A percentile compares a stretch with the other conserved stretches of the same genome.
Conservation (phyloP, 2,113 vertebrate genomes). For the Aspidoscelis tigris region DNA sequence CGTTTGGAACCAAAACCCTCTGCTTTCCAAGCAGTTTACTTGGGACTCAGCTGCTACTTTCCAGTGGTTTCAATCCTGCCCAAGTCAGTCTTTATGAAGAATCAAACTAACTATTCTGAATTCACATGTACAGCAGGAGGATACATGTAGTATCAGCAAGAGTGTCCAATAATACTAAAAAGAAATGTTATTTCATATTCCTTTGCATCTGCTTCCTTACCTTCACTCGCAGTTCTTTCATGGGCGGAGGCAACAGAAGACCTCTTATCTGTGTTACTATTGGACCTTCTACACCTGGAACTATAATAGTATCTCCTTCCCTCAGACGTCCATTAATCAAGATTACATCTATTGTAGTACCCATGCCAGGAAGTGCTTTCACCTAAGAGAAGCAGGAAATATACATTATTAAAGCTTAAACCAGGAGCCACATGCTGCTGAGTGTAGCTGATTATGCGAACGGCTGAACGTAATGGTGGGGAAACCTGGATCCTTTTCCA, state of each 20-base stretch:
- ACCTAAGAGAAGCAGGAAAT: constrained; percentile 77
- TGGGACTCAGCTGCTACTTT: neutral
- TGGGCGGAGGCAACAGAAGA: constrained; percentile 92
- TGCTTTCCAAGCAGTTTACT: too few species aligned
- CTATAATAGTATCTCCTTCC: constrained; percentile 95
- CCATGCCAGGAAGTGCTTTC: constrained; percentile 97
- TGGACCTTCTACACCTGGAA: constrained; percentile 95
- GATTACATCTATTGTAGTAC: constrained; percentile 98
- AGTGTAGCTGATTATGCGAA: neutral
- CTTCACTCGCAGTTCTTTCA: constrained; percentile 97
- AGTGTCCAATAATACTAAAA: neutral
- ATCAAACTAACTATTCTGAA: neutral
- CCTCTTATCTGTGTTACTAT: constrained; percentile 98
- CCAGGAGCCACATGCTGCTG: too few species aligned
- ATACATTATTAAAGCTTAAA: too few species aligned
- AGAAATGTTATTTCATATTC: neutral
- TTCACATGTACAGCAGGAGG: neutral
- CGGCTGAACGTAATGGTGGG: neutral
- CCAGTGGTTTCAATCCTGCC: neutral
- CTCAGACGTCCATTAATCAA: constrained; percentile 91
- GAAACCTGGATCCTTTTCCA: neutral
- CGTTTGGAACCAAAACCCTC: too few species aligned
- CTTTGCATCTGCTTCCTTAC: constrained; percentile 65
- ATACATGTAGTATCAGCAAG: neutral
- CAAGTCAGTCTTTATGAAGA: neutral